Evolutionary conservation across 2,888 invertebrate species (phyloP), one percentile per base, ranked within the genome.

Genomic region (Campoplex nolae): DNA sequence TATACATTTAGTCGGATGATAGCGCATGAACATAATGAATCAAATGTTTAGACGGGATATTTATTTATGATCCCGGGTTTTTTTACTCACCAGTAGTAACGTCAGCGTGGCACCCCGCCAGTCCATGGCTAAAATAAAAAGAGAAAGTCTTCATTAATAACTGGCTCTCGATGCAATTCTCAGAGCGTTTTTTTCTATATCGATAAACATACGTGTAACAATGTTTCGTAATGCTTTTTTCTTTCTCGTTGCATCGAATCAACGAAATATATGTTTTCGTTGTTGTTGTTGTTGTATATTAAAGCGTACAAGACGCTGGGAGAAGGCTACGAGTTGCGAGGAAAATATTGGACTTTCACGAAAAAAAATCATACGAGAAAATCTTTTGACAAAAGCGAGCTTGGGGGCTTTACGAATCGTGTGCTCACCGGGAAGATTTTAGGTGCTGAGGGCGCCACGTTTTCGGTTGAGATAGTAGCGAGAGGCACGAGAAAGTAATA

Each of bases 121-220:
- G 91, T 93, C 93, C 94, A 94, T 94, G 93, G 91, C 94, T 94
- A 91, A 92, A 94, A 23, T 23, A 94, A 92, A 92, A 93, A 93
- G 92, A 94, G 92, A 94, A 93, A 93, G 92, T 93, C 90, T 92
- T 83, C 87, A 93, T 94, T 93, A 93, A 93, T 93, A 94, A 93
- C 90, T 92, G 88, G 91, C 91, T 93, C 91, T 23, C 23, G 23
- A 90, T 90, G 90, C 86, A 88, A 28, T 65, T 83, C 51, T 54
- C 13, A 62, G 38, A 11, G 48, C 23, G 23, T 23, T 23, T 32
- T 13, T 71, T n/a, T 58, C 11, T 35, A 48, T 42, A 23, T 71
- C 6, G 35, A 68, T 13, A 65, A 68, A 68, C 48, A 73, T 23
- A 71, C 71, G 45, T 23, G 70, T 45, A 70, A 70, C 23, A 6